phyloP scores from a whole-genome alignment of 1,140 invertebrate species.

The Aricia agestis region DNA sequence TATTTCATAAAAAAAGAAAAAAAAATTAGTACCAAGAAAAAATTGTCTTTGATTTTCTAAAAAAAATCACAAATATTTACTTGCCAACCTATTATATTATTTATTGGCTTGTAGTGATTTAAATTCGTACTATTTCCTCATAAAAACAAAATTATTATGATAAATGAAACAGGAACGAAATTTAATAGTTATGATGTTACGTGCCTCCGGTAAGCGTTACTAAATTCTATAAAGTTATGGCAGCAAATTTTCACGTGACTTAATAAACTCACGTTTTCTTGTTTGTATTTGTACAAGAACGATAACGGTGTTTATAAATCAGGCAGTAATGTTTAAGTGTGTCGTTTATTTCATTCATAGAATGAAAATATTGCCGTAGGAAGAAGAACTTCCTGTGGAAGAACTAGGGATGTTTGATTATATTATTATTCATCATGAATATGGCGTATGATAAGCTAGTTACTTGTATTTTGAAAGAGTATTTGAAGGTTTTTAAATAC shows the following conservation, averaged over 20 bases:
- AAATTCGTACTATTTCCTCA: not conserved
- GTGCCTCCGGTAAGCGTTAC: not conserved
- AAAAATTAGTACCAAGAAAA: no score
- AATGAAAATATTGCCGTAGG: not conserved
- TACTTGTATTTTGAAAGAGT: no score
- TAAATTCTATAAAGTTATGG: not conserved
- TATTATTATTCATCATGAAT: no score
- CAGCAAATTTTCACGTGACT: constrained; percentile 2
- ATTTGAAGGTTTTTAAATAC: no score
- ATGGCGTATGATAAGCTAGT: no score
- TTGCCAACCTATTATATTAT: no score
- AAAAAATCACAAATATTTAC: no score
- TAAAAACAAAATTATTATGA: not conserved
- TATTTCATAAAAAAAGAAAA: no score
- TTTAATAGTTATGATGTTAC: not conserved
- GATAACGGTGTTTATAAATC: constrained; percentile 6
- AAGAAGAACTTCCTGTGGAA: not conserved
- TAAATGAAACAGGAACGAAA: not conserved
- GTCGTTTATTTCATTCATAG: not conserved
- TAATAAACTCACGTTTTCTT: constrained; percentile 11
- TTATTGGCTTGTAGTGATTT: no score
- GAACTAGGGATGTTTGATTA: no score
- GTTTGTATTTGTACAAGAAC: not conserved
- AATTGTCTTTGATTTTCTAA: no score
- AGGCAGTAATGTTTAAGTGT: not conserved